These are phyloP conservation scores for Drosophila formosana DNA, from an alignment of 2,888 invertebrate species.

Conservation along the genomic window DNA sequence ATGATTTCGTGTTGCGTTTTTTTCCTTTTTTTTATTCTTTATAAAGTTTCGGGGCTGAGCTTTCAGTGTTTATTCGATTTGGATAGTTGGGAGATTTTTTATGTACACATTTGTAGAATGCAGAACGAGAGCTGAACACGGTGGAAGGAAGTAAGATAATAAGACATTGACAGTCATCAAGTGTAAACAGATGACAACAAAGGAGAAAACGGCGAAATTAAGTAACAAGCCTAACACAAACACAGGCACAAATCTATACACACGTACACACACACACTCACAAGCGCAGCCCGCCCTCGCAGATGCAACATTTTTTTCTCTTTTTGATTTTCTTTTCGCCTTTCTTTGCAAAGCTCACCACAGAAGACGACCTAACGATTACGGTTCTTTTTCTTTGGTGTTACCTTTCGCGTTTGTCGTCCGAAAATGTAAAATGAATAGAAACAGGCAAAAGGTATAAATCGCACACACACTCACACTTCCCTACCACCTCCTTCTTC, in stretches of 20 bases:
- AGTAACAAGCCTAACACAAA: conserved; percentile 51
- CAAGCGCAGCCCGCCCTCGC: conserved; percentile 49
- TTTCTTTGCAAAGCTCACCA: conserved; percentile 47
- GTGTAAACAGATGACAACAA: conserved; percentile 55
- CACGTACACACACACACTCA: conserved; percentile 13
- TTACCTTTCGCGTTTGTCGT: conserved; percentile 65
- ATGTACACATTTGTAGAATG: conserved; percentile 40
- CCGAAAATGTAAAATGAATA: conserved; percentile 59
- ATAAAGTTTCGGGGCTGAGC: conserved; percentile 44
- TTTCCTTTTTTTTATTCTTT: conserved; percentile 13
- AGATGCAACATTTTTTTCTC: conserved; percentile 55
- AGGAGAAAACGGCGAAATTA: conserved; percentile 48
- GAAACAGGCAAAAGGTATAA: conserved; percentile 57
- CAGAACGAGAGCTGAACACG: conserved; percentile 38
- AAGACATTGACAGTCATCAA: conserved; percentile 23
- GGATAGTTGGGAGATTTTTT: conserved; percentile 29
- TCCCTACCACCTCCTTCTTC: conserved; percentile 21
- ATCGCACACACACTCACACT: conserved; percentile 38
- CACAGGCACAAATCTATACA: conserved; percentile 8
- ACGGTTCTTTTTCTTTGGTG: conserved; percentile 73
- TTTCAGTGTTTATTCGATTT: conserved; percentile 35
- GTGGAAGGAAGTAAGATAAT: conserved; percentile 24
- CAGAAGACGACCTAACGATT: conserved; percentile 52
- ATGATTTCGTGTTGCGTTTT: conserved; percentile 28
- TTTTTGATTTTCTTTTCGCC: conserved; percentile 51